phyloP scores from a whole-genome alignment of 2,888 invertebrate genomes.

The Troilus luridus region DNA sequence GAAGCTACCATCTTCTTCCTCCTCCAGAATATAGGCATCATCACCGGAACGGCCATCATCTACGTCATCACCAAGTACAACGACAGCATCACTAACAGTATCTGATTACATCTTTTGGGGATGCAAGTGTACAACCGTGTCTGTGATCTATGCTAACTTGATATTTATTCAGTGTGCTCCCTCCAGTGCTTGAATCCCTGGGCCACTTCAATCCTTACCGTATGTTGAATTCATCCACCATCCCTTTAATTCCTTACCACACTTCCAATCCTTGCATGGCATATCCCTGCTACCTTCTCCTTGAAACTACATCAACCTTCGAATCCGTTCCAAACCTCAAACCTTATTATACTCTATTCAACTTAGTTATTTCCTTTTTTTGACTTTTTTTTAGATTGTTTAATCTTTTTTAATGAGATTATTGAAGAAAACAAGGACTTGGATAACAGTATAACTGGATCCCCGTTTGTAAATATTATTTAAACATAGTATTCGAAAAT shows the following conservation, averaged over 20 bases:
- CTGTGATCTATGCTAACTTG: not conserved
- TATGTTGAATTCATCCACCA: too few relatives aligned
- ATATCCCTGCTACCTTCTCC: too few relatives aligned
- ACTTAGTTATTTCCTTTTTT: too few relatives aligned
- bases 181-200: not conserved
- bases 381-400: not conserved
- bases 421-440: not conserved
- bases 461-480: not conserved
- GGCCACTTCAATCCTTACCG: too few relatives aligned
- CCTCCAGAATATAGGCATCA: constrained; percentile 71
- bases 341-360: not conserved
- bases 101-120: not conserved
- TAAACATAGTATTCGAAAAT: not conserved
- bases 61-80: constrained; percentile 68
- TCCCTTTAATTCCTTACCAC: too few relatives aligned
- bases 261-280: too few relatives aligned
- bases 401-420: not conserved
- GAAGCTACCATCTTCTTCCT: constrained; percentile 68
- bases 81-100: constrained; percentile 61
- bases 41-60: constrained; percentile 69
- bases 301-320: too few relatives aligned
- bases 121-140: not conserved
- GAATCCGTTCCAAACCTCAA: not conserved
- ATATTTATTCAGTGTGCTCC: constrained; percentile 23
- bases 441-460: not conserved